A percentile compares a stretch with the other conserved stretches of the same genome.
These are phyloP conservation scores for Biston stratarius DNA, from an alignment of 2,888 invertebrate species.

Conservation along the genomic window DNA sequence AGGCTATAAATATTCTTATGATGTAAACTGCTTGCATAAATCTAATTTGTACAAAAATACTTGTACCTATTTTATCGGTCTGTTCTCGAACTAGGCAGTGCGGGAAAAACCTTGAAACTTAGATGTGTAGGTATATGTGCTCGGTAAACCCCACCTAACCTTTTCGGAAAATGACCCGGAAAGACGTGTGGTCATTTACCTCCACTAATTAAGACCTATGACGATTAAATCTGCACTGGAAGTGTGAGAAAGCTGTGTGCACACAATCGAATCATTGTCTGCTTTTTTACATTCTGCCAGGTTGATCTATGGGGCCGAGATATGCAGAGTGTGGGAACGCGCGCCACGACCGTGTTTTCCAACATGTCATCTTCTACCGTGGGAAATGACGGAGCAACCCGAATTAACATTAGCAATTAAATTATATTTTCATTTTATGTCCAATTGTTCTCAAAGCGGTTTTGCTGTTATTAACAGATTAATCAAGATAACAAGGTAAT, in stretches of 20 bases:
- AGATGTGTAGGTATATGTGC: background rate
- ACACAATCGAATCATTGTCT: conserved; percentile 86
- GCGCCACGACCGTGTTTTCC: conserved; percentile 72
- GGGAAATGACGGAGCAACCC: conserved; percentile 65
- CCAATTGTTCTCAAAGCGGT: conserved; percentile 58
- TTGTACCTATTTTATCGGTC: too few relatives aligned
- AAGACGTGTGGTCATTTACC: conserved; percentile 80
- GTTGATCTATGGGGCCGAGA: conserved; percentile 84
- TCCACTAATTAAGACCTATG: conserved; percentile 78
- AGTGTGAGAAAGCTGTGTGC: conserved; percentile 84
- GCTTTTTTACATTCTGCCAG: conserved; percentile 77
- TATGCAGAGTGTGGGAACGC: conserved; percentile 85
- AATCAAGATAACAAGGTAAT: conserved; percentile 43
- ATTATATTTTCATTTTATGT: conserved; percentile 58
- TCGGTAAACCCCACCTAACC: background rate
- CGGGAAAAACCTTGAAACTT: too few relatives aligned
- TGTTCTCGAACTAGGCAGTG: background rate
- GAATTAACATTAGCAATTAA: conserved; percentile 64
- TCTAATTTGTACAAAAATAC: too few relatives aligned
- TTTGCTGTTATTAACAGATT: conserved; percentile 33
- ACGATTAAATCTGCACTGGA: conserved; percentile 76
- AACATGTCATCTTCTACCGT: conserved; percentile 81
- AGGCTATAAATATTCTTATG: too few relatives aligned
- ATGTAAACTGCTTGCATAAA: too few relatives aligned
- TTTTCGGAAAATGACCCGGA: conserved; percentile 58